Percentiles rank a stretch among this genome's conserved stretches.
These are phyloP conservation scores for Hipposideros larvatus DNA, from an alignment of 2,797 vertebrate species.

Conservation along the genomic window DNA sequence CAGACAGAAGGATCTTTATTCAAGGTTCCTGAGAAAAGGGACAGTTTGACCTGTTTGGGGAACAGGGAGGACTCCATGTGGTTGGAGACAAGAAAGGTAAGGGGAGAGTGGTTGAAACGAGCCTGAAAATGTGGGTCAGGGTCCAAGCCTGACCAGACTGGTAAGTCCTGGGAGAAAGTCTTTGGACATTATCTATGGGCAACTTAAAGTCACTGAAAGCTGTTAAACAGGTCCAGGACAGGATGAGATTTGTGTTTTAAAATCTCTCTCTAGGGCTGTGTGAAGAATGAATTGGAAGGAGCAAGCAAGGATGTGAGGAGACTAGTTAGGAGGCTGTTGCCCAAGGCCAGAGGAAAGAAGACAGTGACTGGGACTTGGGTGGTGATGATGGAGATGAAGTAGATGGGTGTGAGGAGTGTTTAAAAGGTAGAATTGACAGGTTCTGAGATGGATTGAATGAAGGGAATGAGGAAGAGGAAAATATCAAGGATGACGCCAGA, in stretches of 20 bases:
- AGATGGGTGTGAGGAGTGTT: not conserved
- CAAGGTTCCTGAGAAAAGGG: not conserved
- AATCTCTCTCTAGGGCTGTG: not conserved
- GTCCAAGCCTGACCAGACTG: not conserved
- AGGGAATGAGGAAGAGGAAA: conserved; percentile 30
- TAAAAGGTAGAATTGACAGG: not conserved
- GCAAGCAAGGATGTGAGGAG: not conserved
- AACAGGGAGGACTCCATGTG: not conserved
- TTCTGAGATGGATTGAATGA: not conserved
- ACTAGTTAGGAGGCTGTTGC: not conserved
- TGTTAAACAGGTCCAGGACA: not conserved
- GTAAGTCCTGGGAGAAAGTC: not conserved
- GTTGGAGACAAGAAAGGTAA: not conserved
- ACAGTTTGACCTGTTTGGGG: not conserved
- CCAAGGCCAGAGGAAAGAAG: not conserved
- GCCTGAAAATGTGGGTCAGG: not conserved
- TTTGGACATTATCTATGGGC: not conserved
- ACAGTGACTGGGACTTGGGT: not conserved
- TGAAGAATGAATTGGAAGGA: conserved; percentile 9
- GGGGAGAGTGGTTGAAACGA: not conserved
- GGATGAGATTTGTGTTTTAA: conserved; percentile 6
- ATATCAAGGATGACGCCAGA: conserved; percentile 14
- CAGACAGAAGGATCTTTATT: not conserved
- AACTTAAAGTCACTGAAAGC: not conserved
- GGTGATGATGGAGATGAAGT: not conserved